Evolutionary conservation across 2,888 invertebrate genomes (phyloP).

Genomic region (Ennomos quercinarius): DNA sequence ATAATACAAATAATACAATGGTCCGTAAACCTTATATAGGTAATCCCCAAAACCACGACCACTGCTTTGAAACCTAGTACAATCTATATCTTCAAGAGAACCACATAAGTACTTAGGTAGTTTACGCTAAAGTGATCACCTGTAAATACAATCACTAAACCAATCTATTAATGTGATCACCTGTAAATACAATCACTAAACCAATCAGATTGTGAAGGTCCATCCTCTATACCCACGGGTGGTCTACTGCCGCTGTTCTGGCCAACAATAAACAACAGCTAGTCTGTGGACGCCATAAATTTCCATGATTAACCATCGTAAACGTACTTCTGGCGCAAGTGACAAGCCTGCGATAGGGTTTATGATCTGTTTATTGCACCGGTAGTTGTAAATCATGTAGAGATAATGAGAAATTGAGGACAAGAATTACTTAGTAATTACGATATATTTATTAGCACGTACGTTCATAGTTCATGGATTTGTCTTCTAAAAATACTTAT

Average conservation of each 20-base stretch:
- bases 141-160: slow-evolving; percentile 1
- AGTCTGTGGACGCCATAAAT: slow-evolving; percentile 65
- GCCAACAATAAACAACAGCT: slow-evolving; percentile 60
- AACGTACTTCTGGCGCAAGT: slow-evolving; percentile 38
- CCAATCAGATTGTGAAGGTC: slow-evolving; percentile 25
- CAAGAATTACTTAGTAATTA: neutral
- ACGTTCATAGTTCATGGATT: too few relatives aligned
- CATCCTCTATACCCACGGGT: slow-evolving; percentile 45
- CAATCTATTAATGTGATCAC: too few relatives aligned
- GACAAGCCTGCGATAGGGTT: slow-evolving; percentile 35
- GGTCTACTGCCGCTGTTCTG: slow-evolving; percentile 49
- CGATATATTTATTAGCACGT: too few relatives aligned
- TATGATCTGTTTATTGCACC: slow-evolving; percentile 23
- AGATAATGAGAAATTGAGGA: slow-evolving; percentile 14
- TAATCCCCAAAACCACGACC: too few relatives aligned
- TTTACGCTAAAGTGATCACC: slow-evolving; percentile 1
- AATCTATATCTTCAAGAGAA: too few relatives aligned
- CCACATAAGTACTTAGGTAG: neutral
- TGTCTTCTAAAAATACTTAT: too few relatives aligned
- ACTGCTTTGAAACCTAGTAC: too few relatives aligned
- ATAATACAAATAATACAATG: too few relatives aligned
- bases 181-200: slow-evolving; percentile 1
- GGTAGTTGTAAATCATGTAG: slow-evolving; percentile 20
- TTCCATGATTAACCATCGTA: slow-evolving; percentile 67
- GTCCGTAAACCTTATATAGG: too few relatives aligned